A percentile compares a stretch with the other conserved stretches of the same genome.
Conservation (phyloP, 2,113 vertebrate genomes). For the Sinosuthora webbiana region DNA sequence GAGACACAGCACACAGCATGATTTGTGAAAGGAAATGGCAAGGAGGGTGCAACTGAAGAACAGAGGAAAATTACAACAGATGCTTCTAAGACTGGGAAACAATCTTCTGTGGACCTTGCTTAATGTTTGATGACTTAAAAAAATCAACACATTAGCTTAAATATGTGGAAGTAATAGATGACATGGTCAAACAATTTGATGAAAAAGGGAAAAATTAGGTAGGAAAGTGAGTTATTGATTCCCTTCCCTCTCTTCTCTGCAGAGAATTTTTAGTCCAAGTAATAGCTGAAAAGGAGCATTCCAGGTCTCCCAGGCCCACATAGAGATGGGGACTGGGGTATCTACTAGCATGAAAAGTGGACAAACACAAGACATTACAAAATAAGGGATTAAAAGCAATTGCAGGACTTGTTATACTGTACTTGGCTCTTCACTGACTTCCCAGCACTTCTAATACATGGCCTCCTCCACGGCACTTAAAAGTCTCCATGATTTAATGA, state of each 20-base stretch:
- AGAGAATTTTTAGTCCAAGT: not conserved
- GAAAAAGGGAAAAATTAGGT: not conserved
- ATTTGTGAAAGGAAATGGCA: not conserved
- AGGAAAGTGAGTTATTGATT: not conserved
- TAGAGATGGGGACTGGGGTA: not conserved
- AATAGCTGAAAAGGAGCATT: not conserved
- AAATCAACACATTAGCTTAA: not conserved
- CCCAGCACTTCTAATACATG: fast-evolving
- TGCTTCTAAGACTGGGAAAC: not conserved
- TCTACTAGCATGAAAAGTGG: not conserved
- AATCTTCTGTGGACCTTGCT: not conserved
- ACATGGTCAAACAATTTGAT: not conserved
- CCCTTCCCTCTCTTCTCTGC: not conserved
- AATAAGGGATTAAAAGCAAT: not conserved
- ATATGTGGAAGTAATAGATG: not conserved
- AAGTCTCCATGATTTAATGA: not conserved
- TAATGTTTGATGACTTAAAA: not conserved
- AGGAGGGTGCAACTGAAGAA: not conserved
- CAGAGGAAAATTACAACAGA: not conserved
- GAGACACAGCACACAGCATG: not conserved
- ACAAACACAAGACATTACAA: not conserved
- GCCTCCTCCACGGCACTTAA: not conserved
- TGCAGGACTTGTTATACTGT: not conserved
- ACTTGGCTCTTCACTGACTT: not conserved
- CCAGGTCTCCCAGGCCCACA: not conserved